phyloP scores from a whole-genome alignment of 1,140 invertebrate genomes.

The Onthophagus taurus region DNA sequence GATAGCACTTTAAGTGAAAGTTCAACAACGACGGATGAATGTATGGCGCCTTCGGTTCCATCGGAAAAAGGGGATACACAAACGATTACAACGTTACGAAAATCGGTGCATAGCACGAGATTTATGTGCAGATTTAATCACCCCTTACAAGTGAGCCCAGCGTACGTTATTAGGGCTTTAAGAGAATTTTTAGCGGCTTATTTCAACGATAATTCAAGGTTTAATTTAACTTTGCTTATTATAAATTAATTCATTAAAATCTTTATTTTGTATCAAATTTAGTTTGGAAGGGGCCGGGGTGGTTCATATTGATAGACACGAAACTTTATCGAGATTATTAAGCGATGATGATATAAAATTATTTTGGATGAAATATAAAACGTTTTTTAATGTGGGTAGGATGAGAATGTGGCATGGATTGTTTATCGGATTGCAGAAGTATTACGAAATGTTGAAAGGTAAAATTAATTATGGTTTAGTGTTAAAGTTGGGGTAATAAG shows the following conservation, averaged over 20 bases:
- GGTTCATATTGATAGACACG: constrained; percentile 20
- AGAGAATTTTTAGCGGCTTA: constrained; percentile 42
- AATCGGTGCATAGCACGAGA: not conserved
- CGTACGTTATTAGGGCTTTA: constrained; percentile 42
- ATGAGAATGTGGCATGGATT: constrained; percentile 46
- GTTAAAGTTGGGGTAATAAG: not conserved
- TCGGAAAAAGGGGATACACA: not conserved
- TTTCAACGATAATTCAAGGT: constrained; percentile 20
- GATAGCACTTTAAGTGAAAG: not conserved
- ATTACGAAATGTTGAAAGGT: constrained; percentile 39
- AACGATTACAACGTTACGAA: not conserved
- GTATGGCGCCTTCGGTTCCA: not conserved
- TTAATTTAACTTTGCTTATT: not conserved
- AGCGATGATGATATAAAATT: constrained; percentile 39
- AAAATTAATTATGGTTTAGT: not conserved
- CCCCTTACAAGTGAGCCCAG: constrained; percentile 46
- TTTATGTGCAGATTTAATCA: constrained; percentile 31
- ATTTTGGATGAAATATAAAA: constrained; percentile 42
- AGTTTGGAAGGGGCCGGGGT: constrained; percentile 1
- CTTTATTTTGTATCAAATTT: not conserved
- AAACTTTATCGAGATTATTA: constrained; percentile 41
- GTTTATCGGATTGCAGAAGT: constrained; percentile 44
- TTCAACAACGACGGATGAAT: not conserved
- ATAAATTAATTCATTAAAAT: not conserved
- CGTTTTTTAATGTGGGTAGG: constrained; percentile 38